Percentiles rank a stretch among this genome's conserved stretches.
These are phyloP conservation scores for Drosophila sp. DNA, from an alignment of 1,140 invertebrate species.

Conservation along the genomic window DNA sequence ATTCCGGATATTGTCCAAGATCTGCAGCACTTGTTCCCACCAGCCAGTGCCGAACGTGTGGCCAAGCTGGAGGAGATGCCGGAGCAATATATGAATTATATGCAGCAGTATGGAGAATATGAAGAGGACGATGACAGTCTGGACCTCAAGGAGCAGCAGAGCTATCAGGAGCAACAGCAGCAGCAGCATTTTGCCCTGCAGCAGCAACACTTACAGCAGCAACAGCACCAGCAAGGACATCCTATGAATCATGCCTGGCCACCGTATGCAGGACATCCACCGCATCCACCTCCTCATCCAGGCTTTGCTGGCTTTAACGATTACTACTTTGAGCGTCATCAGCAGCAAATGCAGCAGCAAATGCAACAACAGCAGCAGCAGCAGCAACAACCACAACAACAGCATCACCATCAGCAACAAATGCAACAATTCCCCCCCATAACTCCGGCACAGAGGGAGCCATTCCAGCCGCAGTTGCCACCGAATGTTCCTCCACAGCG, in stretches of 20 bases:
- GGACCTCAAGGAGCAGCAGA: slow-evolving; percentile 69
- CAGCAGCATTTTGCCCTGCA: slow-evolving; percentile 64
- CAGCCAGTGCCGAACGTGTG: slow-evolving; percentile 72
- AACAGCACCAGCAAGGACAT: slow-evolving; percentile 35
- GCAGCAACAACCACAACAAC: slow-evolving; percentile 50
- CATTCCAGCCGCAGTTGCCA: slow-evolving; percentile 68
- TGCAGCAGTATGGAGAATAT: slow-evolving; percentile 79
- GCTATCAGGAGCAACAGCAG: slow-evolving; percentile 69
- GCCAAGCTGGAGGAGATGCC: slow-evolving; percentile 78
- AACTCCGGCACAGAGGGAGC: slow-evolving; percentile 51
- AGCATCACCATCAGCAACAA: slow-evolving; percentile 18
- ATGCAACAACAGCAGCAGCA: slow-evolving; percentile 54
- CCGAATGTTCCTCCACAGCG: slow-evolving; percentile 58
- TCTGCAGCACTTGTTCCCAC: slow-evolving; percentile 71
- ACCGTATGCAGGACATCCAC: slow-evolving; percentile 48
- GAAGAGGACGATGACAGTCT: slow-evolving; percentile 77
- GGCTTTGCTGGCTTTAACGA: slow-evolving; percentile 65
- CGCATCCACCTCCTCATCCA: slow-evolving; percentile 49
- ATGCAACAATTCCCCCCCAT: slow-evolving; percentile 40
- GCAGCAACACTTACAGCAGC: slow-evolving; percentile 61
- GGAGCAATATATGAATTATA: slow-evolving; percentile 76
- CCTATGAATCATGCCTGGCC: slow-evolving; percentile 60
- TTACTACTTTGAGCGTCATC: slow-evolving; percentile 68
- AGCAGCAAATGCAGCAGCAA: slow-evolving; percentile 64
- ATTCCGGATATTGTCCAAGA: slow-evolving; percentile 79